Percentiles rank a stretch among this genome's conserved stretches.
These are phyloP conservation scores for Salvelinus sp. DNA, from an alignment of 2,113 vertebrate genomes.

Conservation along the genomic window DNA sequence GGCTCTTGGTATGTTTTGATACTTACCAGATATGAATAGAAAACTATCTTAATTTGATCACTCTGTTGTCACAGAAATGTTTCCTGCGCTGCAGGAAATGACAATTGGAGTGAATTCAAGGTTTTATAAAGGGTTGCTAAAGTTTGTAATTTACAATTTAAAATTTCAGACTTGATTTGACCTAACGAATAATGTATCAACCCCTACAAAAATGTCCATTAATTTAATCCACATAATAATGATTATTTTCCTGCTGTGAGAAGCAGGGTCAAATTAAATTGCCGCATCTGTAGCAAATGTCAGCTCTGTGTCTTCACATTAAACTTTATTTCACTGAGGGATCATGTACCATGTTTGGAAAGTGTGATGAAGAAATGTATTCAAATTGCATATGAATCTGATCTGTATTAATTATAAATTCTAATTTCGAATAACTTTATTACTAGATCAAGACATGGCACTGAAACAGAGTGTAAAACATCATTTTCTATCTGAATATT, in stretches of 20 bases:
- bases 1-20: neutral
- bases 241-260: too few relatives aligned
- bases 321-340: neutral
- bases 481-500: conserved; percentile 35
- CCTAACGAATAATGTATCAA: too few relatives aligned
- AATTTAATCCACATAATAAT: too few relatives aligned
- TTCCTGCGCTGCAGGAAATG: too few relatives aligned
- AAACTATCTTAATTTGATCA: too few relatives aligned
- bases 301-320: neutral
- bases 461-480: conserved; percentile 18
- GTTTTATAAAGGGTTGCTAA: too few relatives aligned
- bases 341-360: neutral
- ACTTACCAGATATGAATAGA: neutral
- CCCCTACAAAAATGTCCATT: too few relatives aligned
- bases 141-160: too few relatives aligned
- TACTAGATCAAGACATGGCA: neutral
- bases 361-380: neutral
- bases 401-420: neutral
- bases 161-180: too few relatives aligned
- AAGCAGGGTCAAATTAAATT: too few relatives aligned
- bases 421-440: neutral
- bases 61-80: too few relatives aligned
- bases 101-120: too few relatives aligned
- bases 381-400: neutral
- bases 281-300: neutral